phyloP scores from a whole-genome alignment of 2,797 vertebrate genomes.

The Acropternis orthonyx region DNA sequence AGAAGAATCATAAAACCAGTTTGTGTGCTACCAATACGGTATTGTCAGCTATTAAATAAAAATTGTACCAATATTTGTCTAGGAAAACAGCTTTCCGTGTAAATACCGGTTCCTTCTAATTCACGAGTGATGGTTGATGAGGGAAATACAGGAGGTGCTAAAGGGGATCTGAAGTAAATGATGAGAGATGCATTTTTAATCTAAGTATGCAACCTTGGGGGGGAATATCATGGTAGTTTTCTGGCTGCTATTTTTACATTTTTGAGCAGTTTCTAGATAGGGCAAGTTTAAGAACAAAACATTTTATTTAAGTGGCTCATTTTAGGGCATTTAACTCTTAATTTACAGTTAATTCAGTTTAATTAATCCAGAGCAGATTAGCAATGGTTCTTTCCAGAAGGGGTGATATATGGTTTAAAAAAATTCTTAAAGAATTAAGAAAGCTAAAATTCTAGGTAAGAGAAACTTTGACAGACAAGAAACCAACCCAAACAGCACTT shows the following conservation, averaged over 20 bases:
- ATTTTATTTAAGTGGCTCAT: constrained; percentile 21
- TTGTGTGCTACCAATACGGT: background rate
- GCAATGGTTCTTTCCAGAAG: background rate
- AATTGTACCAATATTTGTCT: constrained; percentile 39
- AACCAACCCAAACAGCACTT: constrained; percentile 51
- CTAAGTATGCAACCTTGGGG: constrained; percentile 30
- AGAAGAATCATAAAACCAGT: constrained; percentile 25
- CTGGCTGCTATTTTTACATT: constrained; percentile 10
- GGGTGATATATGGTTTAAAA: constrained; percentile 1
- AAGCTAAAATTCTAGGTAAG: background rate
- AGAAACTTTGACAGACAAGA: background rate
- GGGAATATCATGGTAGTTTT: background rate
- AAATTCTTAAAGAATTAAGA: background rate
- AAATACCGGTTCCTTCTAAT: constrained; percentile 49
- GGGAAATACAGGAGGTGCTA: background rate
- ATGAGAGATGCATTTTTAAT: constrained; percentile 31
- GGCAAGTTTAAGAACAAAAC: constrained; percentile 7
- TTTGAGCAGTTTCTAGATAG: background rate
- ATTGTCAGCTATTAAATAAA: background rate
- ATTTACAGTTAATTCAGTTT: constrained; percentile 17
- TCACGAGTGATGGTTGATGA: background rate
- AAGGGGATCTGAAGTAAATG: background rate
- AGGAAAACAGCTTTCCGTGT: constrained; percentile 63
- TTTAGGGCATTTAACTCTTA: constrained; percentile 19
- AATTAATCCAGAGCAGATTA: background rate